These are phyloP conservation scores for Odontomachus brunneus DNA, from an alignment of 1,140 invertebrate genomes.

Conservation along the genomic window DNA sequence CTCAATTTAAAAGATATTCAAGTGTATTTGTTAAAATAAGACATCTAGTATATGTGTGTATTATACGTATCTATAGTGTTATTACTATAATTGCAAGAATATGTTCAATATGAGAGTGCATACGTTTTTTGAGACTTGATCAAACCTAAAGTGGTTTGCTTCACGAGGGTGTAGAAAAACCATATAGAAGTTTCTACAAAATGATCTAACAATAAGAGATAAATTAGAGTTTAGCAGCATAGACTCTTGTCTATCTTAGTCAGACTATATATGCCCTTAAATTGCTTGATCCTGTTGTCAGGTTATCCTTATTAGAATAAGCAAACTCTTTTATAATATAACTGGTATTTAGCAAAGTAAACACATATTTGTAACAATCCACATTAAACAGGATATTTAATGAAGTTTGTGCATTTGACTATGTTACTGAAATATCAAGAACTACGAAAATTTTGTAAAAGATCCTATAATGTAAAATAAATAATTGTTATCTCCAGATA, in stretches of 20 bases:
- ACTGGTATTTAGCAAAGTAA: neutral
- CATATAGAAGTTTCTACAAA: neutral
- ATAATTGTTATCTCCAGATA: slow-evolving; percentile 34
- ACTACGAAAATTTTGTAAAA: slow-evolving; percentile 31
- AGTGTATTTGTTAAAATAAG: too few species aligned
- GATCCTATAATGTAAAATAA: slow-evolving; percentile 51
- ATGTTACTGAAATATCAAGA: slow-evolving; percentile 31
- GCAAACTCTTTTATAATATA: neutral
- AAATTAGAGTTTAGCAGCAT: too few species aligned
- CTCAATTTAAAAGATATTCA: too few species aligned
- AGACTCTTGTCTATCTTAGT: too few species aligned
- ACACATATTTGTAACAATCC: slow-evolving; percentile 44
- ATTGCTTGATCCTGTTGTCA: too few species aligned
- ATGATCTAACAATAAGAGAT: too few species aligned
- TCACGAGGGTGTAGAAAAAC: slow-evolving; percentile 12
- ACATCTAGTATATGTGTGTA: neutral
- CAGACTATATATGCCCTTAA: too few species aligned
- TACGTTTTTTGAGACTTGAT: slow-evolving; percentile 4
- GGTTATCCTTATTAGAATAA: neutral
- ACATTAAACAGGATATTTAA: slow-evolving; percentile 29
- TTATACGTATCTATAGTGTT: neutral
- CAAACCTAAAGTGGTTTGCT: neutral
- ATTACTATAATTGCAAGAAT: slow-evolving; percentile 19
- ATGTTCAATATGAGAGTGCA: slow-evolving; percentile 12
- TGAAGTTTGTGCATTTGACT: slow-evolving; percentile 23